A percentile compares a stretch with the other conserved stretches of the same genome.
Evolutionary conservation across 2,113 vertebrate species (phyloP).

Genomic region (Pachyramphus minor): DNA sequence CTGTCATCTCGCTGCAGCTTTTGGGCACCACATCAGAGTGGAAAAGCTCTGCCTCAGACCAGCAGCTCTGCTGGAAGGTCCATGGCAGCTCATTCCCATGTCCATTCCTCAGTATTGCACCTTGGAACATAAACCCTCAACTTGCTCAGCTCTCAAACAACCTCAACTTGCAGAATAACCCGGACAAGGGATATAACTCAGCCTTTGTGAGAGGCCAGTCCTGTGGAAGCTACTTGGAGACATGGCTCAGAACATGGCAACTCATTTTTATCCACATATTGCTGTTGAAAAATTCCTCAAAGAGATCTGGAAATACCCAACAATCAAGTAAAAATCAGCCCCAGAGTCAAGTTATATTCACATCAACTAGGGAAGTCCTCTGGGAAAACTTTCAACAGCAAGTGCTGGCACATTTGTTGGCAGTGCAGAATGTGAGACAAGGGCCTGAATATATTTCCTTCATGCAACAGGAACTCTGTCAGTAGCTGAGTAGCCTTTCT

Average conservation of each 20-base stretch:
- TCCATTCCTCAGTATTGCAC: background rate
- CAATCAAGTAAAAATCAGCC: background rate
- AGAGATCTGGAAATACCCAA: background rate
- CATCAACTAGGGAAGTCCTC: background rate
- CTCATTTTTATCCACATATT: background rate
- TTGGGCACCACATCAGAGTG: background rate
- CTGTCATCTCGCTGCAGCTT: background rate
- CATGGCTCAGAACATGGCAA: background rate
- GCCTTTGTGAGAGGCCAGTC: background rate
- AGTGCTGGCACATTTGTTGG: background rate
- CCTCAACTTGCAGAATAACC: background rate
- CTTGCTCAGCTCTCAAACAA: background rate
- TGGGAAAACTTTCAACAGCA: background rate
- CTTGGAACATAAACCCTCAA: background rate
- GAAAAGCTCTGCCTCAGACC: background rate
- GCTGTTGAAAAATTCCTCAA: background rate
- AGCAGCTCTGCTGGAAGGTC: background rate
- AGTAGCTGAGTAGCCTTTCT: background rate
- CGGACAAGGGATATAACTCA: background rate
- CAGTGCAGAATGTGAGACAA: accelerated
- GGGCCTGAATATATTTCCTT: background rate
- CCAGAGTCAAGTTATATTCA: background rate
- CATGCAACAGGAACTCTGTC: background rate
- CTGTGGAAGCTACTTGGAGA: background rate
- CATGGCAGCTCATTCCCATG: no score